Base-by-base conservation (phyloP, 2,797 vertebrate species). In the Glossophaga mutica region DNA sequence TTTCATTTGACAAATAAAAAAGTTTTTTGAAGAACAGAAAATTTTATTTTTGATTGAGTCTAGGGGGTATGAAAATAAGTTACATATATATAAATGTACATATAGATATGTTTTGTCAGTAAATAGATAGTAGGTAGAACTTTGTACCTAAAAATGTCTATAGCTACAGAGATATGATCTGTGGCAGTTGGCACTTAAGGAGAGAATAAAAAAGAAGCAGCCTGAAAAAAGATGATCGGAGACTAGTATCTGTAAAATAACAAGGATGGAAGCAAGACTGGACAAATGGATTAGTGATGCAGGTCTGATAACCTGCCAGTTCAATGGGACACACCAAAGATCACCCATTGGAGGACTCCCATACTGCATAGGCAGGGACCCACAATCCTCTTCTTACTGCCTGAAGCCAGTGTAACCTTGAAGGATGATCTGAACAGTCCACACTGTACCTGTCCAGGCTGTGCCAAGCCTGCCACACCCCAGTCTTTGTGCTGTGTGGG, bases 361-460 rank as follows among this genome's bases (percentile, higher is more conserved):
- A 1, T 5, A 1, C 3, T 44, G 6, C 1, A 16, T 24, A 65
- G 34, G 67, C 0, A 16, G 34, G 19, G 6, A 16, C 42, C 22
- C 12, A 7, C 2, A 10, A 7, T 32, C 21, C 32, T 48, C 16
- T 26, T 50, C 29, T 55, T 14, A 34, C 15, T 68, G 16, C 55
- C 44, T 44, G 57, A n/a, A 78, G 22, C 15, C 10, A 50, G 21
- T 4, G 15, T n/a, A 12, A 12, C n/a, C 16, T 26, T 34, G 57
- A 59, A 24, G 22, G 8, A 3, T 50, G 46, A 37, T n/a, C 21
- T 21, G 14, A 37, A 46, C 11, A 37, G 21, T 24, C 9, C 5
- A 71, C 34, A 29, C 22, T 55, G 11, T 19, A 44, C 3, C 44
- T 29, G 16, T 57, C 34, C 0, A 44, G 48, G 6, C 39, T 18